Conservation (phyloP, 2,888 invertebrate genomes). For the Imbricaverruca yamaguchii region DNA sequence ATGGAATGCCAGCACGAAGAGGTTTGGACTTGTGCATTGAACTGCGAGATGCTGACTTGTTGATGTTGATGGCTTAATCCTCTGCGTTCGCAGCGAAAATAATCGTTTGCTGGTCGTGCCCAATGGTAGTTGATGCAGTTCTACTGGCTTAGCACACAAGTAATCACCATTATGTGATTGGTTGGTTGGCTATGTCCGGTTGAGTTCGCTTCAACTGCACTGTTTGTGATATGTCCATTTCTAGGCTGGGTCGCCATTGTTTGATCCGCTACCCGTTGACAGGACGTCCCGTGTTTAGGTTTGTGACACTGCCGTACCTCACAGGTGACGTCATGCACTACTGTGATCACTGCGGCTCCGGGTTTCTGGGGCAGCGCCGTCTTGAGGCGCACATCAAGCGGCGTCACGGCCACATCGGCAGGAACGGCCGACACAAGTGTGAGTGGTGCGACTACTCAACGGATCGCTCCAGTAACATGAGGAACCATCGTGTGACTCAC, state of each 20-base stretch:
- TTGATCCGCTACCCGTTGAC: too few relatives aligned
- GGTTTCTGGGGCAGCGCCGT: not conserved
- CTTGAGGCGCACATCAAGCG: not conserved
- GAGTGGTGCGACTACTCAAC: not conserved
- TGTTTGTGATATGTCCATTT: too few relatives aligned
- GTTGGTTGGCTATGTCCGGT: not conserved
- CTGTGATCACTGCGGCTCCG: not conserved
- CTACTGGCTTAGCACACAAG: not conserved
- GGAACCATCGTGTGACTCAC: not conserved
- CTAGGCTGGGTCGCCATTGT: too few relatives aligned
- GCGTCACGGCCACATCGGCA: not conserved
- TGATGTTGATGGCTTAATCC: too few relatives aligned
- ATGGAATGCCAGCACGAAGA: too few relatives aligned
- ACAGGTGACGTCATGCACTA: not conserved
- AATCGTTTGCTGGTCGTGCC: too few relatives aligned
- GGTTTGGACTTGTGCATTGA: too few relatives aligned
- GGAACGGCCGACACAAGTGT: not conserved
- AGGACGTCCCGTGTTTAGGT: too few relatives aligned
- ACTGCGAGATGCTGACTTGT: too few relatives aligned
- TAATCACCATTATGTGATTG: not conserved
- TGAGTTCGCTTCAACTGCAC: fast-evolving
- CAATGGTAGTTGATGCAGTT: too few relatives aligned
- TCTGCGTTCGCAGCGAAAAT: too few relatives aligned
- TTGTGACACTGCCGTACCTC: too few relatives aligned
- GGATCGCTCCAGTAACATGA: not conserved